Evolutionary conservation across 2,888 invertebrate genomes (phyloP).

Genomic region (Noctua janthina): DNA sequence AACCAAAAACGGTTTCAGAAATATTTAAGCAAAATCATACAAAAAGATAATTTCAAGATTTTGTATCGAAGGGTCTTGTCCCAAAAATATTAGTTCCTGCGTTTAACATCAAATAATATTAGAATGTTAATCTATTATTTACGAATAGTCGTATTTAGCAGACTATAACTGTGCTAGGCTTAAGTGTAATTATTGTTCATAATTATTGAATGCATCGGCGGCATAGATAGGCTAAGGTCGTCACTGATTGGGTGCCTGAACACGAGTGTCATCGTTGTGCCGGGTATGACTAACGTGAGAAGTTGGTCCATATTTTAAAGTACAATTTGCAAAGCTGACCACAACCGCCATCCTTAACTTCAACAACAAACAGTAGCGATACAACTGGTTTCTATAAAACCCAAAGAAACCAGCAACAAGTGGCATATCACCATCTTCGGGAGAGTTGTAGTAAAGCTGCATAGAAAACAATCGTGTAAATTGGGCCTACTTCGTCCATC

Average conservation of each 20-base stretch:
- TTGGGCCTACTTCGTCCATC: background rate
- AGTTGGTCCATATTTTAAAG: background rate
- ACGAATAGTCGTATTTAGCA: background rate
- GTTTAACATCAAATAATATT: background rate
- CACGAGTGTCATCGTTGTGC: background rate
- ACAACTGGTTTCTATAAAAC: too few relatives aligned
- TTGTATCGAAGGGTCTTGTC: conserved; percentile 16
- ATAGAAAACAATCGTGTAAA: background rate
- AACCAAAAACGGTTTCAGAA: conserved; percentile 34
- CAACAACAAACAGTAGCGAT: background rate
- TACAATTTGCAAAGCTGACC: background rate
- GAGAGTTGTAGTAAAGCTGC: background rate
- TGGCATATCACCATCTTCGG: too few relatives aligned
- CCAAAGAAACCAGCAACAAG: too few relatives aligned
- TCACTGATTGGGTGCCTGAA: background rate
- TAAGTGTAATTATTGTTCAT: background rate
- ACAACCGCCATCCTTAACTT: background rate
- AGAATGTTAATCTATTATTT: background rate
- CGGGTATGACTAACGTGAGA: background rate
- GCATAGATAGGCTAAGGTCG: background rate
- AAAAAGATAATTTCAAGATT: conserved; percentile 30
- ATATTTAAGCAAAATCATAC: conserved; percentile 17
- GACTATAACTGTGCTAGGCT: background rate
- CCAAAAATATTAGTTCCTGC: background rate
- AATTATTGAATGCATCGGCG: background rate